Percentiles rank a stretch among this genome's conserved stretches.
phyloP scores from a whole-genome alignment of 2,888 invertebrate species.

The Caenorhabditis sinica region DNA sequence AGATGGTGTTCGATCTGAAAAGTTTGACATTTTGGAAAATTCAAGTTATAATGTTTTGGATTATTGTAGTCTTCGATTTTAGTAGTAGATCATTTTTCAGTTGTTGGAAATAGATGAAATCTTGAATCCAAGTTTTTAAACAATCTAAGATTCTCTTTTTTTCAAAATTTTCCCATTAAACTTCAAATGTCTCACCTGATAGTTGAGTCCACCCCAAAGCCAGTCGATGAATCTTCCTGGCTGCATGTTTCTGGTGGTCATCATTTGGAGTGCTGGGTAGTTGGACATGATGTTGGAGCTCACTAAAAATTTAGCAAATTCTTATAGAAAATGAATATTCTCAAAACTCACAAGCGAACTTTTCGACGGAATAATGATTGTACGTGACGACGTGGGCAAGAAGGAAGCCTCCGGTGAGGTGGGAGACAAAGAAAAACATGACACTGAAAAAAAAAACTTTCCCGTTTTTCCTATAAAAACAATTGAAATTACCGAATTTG shows the following conservation, averaged over 20 bases:
- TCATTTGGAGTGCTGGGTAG: constrained; percentile 82
- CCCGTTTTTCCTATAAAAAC: not conserved
- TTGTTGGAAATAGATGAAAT: no score
- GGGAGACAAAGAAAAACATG: constrained; percentile 74
- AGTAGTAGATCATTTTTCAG: no score
- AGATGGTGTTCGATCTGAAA: constrained; percentile 81
- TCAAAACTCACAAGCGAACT: constrained; percentile 79
- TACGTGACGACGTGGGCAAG: constrained; percentile 83
- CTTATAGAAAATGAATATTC: not conserved
- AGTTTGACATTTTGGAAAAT: not conserved
- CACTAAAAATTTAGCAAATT: constrained; percentile 71
- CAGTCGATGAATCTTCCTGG: constrained; percentile 79
- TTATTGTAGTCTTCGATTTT: no score
- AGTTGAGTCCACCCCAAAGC: constrained; percentile 82
- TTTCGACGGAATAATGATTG: constrained; percentile 83
- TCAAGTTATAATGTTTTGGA: no score
- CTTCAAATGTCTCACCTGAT: constrained; percentile 70
- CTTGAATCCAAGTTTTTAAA: no score
- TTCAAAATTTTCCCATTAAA: no score
- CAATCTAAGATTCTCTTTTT: no score
- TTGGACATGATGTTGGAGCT: constrained; percentile 79
- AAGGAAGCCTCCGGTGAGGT: constrained; percentile 81
- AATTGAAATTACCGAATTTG: constrained; percentile 11
- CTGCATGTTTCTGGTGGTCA: constrained; percentile 82
- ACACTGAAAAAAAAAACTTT: constrained; percentile 58